Evolutionary conservation across 2,797 vertebrate species (phyloP).

Genomic region (Denticeps clupeoides): DNA sequence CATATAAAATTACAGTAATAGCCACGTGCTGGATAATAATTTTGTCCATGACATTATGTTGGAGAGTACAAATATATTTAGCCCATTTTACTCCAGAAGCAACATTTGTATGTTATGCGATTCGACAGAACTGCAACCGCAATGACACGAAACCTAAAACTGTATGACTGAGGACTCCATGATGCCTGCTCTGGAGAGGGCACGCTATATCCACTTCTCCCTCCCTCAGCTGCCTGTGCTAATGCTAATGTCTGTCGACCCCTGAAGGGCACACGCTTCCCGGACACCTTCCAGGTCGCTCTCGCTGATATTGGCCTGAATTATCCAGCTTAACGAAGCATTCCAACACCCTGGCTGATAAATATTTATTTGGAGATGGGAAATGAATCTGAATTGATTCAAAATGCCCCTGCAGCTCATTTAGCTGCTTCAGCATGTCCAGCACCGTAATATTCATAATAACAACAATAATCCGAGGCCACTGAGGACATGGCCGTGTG

Average conservation of each 20-base stretch:
- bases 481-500: conserved; percentile 22
- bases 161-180: no score
- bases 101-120: no score
- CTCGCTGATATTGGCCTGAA: conserved; percentile 25
- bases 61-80: no score
- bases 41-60: no score
- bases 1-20: no score
- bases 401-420: conserved; percentile 20
- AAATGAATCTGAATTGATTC: conserved; percentile 29
- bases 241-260: conserved; percentile 14
- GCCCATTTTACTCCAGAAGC: no score
- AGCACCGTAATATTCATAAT: conserved; percentile 27
- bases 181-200: no score
- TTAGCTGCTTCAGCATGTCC: conserved; percentile 26
- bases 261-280: conserved; percentile 32
- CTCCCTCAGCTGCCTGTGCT: no score
- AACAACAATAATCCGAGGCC: conserved; percentile 23
- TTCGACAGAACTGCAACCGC: no score
- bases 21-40: not conserved
- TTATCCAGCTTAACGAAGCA: conserved; percentile 35
- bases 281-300: conserved; percentile 18
- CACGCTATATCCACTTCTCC: no score
- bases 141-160: no score
- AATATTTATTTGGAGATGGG: conserved; percentile 38
- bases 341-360: conserved; percentile 30